A percentile compares a stretch with the other conserved stretches of the same genome.
Conservation (phyloP, 1,140 invertebrate genomes). For the Geopemphigus sp. region DNA sequence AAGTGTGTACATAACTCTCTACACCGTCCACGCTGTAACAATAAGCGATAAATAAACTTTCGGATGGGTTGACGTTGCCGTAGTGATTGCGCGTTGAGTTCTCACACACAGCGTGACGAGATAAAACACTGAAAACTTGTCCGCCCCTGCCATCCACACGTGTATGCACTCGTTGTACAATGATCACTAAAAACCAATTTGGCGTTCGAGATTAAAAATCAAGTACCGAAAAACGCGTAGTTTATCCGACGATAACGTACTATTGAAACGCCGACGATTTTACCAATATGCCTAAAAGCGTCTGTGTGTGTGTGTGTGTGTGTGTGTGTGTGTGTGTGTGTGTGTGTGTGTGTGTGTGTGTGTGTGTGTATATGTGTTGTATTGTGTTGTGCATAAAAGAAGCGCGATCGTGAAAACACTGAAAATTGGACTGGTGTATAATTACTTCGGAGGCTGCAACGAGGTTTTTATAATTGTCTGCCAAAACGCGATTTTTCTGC, state of each 20-base stretch:
- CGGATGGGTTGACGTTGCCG: background rate
- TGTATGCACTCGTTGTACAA: background rate
- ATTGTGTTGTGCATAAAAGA: background rate
- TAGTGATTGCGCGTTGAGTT: background rate
- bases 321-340: background rate
- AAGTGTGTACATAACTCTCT: no score
- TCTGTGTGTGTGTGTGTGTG: no score
- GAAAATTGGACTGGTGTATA: background rate
- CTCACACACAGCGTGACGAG: background rate
- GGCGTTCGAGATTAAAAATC: background rate
- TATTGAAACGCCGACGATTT: background rate
- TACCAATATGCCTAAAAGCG: no score
- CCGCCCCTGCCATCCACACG: background rate
- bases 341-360: no score
- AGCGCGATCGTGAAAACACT: background rate
- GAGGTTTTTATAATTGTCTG: background rate
- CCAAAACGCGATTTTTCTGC: background rate
- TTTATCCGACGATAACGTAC: background rate
- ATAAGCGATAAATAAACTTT: background rate
- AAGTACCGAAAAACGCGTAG: slow-evolving; percentile 2
- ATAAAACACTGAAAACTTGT: background rate
- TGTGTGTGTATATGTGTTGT: background rate
- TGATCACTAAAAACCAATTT: background rate
- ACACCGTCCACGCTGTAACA: no score
- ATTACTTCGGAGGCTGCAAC: background rate